Evolutionary conservation across 2,888 invertebrate genomes (phyloP).

Genomic region (Phasia obesa): DNA sequence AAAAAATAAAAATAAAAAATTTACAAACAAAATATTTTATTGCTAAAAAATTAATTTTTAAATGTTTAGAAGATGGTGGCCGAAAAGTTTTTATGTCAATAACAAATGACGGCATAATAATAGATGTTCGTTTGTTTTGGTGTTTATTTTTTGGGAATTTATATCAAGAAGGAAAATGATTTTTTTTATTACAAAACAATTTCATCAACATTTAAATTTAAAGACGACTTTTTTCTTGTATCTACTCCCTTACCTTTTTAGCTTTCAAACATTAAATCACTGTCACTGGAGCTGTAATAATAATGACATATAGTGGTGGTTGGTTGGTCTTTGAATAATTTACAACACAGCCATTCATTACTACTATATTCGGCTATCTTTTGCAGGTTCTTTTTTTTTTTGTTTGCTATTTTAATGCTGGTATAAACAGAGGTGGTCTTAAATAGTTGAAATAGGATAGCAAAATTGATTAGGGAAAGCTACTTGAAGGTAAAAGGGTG

Average conservation of each 20-base stretch:
- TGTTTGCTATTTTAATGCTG: not conserved
- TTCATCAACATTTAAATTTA: constrained; percentile 60
- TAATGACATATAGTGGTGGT: constrained; percentile 62
- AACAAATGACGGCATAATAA: constrained; percentile 48
- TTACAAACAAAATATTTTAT: not conserved
- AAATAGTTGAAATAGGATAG: not conserved
- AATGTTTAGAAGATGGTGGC: constrained; percentile 35
- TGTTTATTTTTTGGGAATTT: constrained; percentile 5
- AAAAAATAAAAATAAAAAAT: no score
- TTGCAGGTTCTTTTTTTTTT: not conserved
- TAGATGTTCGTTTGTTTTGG: constrained; percentile 26
- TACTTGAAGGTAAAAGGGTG: no score
- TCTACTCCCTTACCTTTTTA: constrained; percentile 26
- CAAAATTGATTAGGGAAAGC: not conserved
- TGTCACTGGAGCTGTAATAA: constrained; percentile 60
- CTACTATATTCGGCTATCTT: constrained; percentile 20
- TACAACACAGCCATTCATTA: constrained; percentile 39
- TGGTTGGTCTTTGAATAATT: constrained; percentile 52
- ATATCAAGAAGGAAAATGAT: not conserved
- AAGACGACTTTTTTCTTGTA: constrained; percentile 14
- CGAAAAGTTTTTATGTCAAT: constrained; percentile 59
- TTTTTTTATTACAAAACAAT: constrained; percentile 51
- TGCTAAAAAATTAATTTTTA: constrained; percentile 51
- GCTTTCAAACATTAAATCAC: constrained; percentile 64
- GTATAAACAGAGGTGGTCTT: constrained; percentile 1